Evolutionary conservation across 2,113 vertebrate genomes (phyloP), one percentile per base, ranked within the genome.

Genomic region (Gambusia affinis): DNA sequence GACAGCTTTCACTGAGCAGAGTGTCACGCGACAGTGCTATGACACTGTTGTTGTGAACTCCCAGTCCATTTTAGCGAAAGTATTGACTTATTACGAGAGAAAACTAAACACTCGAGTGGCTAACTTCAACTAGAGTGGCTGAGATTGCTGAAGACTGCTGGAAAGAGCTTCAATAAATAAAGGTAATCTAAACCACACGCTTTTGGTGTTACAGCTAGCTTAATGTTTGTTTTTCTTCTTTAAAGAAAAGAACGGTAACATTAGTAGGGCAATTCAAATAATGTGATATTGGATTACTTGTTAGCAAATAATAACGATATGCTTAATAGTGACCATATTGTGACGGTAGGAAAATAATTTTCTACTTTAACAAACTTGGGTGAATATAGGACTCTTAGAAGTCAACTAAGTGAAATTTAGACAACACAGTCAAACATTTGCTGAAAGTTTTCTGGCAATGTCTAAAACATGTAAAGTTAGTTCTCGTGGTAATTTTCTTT

Each of bases 11-110:
- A 86, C 70, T 65, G 79, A 60, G 71, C 76, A 8, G 0, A 47
- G 76, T 87, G 92, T 95, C 94, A 95, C 93, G 94, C 83, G 93
- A 61, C 70, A 81, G 85, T 85, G 81, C 80, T 90, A 91, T 93
- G 92, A 95, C 92, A 80, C 66, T 71, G 71, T 72, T 76, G 73
- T 82, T 84, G 82, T 90, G 80, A 70, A 88, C 84, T 89, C 86
- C 80, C 80, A 90, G 80, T 89, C 89, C 84, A 82, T 54, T 70
- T 81, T 79, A 73, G 72, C 67, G 14, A 72, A 84, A 85, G 70
- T 82, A 5, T 17, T 31, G 35, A 57, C 51, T 73, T 44, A 30
- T 28, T 31, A 66, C 31, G 22, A 54, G 14, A 30, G 54, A 33
- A 37, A 60, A 68, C 65, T 75, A 7, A 68, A 81, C 19, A 44